phyloP scores from a whole-genome alignment of 2,888 invertebrate genomes.

The Zaprionus lineosus region DNA sequence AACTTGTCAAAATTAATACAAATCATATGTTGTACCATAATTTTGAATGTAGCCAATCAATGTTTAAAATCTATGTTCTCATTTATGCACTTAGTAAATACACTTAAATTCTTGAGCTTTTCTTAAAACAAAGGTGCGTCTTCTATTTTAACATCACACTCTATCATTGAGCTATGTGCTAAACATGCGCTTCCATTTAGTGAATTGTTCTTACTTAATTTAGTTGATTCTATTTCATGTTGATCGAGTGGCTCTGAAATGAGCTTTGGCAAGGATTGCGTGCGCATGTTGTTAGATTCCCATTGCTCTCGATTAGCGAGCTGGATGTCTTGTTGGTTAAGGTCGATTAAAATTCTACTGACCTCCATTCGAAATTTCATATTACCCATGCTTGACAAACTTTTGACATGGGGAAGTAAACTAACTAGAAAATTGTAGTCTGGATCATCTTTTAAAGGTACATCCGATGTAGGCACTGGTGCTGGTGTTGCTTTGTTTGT shows the following conservation, averaged over 20 bases:
- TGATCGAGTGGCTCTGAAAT: slow-evolving; percentile 21
- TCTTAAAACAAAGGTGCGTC: slow-evolving; percentile 47
- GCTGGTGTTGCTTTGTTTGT: neutral
- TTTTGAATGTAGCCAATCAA: slow-evolving; percentile 22
- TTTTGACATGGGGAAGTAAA: slow-evolving; percentile 61
- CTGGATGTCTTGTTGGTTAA: slow-evolving; percentile 47
- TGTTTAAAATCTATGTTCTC: neutral
- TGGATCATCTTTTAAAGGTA: slow-evolving; percentile 45
- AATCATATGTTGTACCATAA: neutral
- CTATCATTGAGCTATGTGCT: slow-evolving; percentile 47
- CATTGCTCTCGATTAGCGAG: neutral
- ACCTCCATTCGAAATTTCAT: slow-evolving; percentile 60
- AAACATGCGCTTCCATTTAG: slow-evolving; percentile 11
- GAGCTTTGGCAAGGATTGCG: slow-evolving; percentile 16
- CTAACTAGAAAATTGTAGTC: slow-evolving; percentile 65
- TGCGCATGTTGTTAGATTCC: neutral
- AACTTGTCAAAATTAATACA: neutral
- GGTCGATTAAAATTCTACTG: slow-evolving; percentile 56
- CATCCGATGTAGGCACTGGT: neutral
- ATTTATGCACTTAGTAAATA: slow-evolving; percentile 1
- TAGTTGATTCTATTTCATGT: slow-evolving; percentile 3
- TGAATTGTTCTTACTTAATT: slow-evolving; percentile 1
- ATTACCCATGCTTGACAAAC: slow-evolving; percentile 51
- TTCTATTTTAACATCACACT: slow-evolving; percentile 68
- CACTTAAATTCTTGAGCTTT: slow-evolving; percentile 2